Percentiles rank a stretch among this genome's conserved stretches.
phyloP scores from a whole-genome alignment of 2,113 vertebrate genomes.

The Pseudopodoces humilis region DNA sequence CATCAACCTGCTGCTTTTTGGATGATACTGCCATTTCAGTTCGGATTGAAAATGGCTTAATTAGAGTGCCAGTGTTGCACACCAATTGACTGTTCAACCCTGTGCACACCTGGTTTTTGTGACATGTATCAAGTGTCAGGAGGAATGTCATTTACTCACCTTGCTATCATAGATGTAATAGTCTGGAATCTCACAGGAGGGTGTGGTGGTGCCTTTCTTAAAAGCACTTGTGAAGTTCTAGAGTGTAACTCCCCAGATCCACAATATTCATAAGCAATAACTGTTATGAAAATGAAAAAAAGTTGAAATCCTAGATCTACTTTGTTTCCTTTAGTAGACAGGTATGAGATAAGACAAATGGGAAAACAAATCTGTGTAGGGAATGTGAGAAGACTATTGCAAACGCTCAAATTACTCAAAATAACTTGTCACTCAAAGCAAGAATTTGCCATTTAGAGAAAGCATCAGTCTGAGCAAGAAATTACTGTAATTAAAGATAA shows the following conservation, averaged over 20 bases:
- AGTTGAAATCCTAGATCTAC: neutral
- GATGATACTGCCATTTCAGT: neutral
- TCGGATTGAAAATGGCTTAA: neutral
- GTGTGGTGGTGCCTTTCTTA: neutral
- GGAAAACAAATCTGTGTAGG: neutral
- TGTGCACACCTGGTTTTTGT: neutral
- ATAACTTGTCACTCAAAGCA: neutral
- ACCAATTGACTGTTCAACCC: neutral
- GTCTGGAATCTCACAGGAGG: neutral
- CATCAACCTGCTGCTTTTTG: neutral
- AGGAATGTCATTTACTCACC: neutral
- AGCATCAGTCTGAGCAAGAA: neutral
- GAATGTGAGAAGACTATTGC: neutral
- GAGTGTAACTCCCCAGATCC: neutral
- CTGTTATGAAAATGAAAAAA: neutral
- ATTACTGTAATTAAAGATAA: slow-evolving; percentile 19
- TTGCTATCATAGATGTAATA: neutral
- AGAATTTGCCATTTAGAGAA: slow-evolving; percentile 8
- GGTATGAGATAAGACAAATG: neutral
- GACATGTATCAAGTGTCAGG: neutral
- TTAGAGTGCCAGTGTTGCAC: neutral
- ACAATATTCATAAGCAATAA: neutral
- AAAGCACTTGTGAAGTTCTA: neutral
- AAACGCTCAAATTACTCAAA: neutral
- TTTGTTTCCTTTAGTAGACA: neutral